Evolutionary conservation across 2,113 vertebrate species (phyloP).

Genomic region (Boulengeromyrus knoepffleri): DNA sequence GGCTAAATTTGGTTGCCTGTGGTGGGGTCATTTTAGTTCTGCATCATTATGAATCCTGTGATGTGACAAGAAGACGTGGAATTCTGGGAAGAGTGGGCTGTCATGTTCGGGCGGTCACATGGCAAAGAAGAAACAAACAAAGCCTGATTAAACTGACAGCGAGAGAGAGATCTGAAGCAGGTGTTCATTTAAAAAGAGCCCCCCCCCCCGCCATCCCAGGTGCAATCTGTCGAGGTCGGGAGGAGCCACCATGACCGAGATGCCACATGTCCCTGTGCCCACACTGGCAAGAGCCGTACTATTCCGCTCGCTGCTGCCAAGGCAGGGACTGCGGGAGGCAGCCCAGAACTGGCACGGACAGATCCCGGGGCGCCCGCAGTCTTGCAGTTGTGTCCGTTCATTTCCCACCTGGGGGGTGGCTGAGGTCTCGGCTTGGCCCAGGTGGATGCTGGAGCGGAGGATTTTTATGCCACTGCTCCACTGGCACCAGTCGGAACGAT

Average conservation of each 20-base stretch:
- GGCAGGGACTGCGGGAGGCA: background rate
- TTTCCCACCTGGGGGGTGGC: background rate
- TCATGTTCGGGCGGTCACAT: conserved; percentile 33
- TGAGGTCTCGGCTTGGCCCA: background rate
- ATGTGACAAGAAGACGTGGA: conserved; percentile 41
- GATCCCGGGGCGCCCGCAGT: background rate
- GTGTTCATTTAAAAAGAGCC: conserved; percentile 45
- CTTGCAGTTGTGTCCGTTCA: background rate
- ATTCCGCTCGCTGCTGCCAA: background rate
- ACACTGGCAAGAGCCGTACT: background rate
- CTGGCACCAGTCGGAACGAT: background rate
- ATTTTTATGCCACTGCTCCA: background rate
- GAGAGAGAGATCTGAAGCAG: conserved; percentile 37
- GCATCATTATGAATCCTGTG: conserved; percentile 43
- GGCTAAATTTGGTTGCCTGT: background rate
- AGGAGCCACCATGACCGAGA: conserved; percentile 39
- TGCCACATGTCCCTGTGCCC: conserved; percentile 43
- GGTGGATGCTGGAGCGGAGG: background rate
- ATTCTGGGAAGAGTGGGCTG: conserved; percentile 31
- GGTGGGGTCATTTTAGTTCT: background rate
- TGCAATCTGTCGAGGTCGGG: conserved; percentile 47
- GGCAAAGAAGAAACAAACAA: conserved; percentile 29
- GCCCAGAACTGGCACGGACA: background rate
- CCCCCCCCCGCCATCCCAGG: conserved; percentile 45
- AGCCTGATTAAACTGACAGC: conserved; percentile 36